Percentiles rank a stretch among this genome's conserved stretches.
phyloP scores from a whole-genome alignment of 1,140 invertebrate genomes.

The Drosophila watanabei region DNA sequence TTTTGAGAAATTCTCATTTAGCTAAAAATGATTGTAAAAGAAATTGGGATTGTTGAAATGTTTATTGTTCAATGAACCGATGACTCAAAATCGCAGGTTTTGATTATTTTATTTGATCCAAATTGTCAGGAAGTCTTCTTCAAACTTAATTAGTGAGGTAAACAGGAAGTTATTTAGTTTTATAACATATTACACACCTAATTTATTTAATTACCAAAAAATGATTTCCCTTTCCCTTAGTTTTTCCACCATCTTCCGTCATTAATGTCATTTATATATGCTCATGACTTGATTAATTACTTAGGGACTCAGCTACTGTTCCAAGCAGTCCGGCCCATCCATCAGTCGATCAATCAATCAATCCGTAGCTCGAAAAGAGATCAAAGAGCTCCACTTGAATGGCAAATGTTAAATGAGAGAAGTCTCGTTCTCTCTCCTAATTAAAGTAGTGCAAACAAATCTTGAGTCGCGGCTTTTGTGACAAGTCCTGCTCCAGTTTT shows the following conservation, averaged over 20 bases:
- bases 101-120: too few relatives aligned
- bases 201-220: conserved; percentile 4
- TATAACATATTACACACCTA: not conserved
- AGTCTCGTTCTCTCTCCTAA: conserved; percentile 40
- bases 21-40: conserved; percentile 3
- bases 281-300: conserved; percentile 49
- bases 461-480: conserved; percentile 50
- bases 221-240: not conserved
- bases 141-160: not conserved
- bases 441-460: conserved; percentile 69
- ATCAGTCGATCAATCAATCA: conserved; percentile 58
- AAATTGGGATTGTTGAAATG: conserved; percentile 5
- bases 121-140: not conserved
- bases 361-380: conserved; percentile 50
- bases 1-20: conserved; percentile 22
- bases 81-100: not conserved
- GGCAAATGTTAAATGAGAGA: conserved; percentile 50
- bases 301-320: conserved; percentile 39
- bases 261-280: conserved; percentile 45
- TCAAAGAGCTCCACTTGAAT: conserved; percentile 60
- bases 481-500: conserved; percentile 50
- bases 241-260: conserved; percentile 8
- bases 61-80: conserved; percentile 3
- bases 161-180: not conserved
- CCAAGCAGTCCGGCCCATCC: conserved; percentile 27